Percentiles rank a stretch among this genome's conserved stretches.
Conservation (phyloP, 2,888 invertebrate species). For the Pterostichus madidus region DNA sequence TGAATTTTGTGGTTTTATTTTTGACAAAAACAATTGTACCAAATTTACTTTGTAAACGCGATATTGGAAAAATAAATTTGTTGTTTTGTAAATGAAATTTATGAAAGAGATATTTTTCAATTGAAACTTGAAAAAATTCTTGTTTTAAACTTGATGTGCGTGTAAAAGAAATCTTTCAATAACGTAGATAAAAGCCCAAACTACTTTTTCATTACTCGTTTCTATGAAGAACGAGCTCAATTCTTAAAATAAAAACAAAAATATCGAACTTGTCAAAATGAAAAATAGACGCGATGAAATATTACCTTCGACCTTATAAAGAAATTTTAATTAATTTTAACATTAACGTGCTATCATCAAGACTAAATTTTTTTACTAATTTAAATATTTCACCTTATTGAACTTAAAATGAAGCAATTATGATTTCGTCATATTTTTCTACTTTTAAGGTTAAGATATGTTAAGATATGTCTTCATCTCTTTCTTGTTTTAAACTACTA, state of each 20-base stretch:
- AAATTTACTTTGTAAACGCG: no score
- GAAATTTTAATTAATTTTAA: constrained; percentile 28
- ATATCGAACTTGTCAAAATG: constrained; percentile 9
- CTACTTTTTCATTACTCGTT: not conserved
- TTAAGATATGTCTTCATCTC: no score
- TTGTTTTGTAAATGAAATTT: no score
- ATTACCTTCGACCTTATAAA: constrained; percentile 28
- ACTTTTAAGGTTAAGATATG: not conserved
- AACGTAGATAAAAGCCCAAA: not conserved
- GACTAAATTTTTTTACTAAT: not conserved
- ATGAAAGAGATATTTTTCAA: no score
- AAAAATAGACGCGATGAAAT: constrained; percentile 9
- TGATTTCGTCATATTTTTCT: not conserved
- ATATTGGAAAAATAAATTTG: no score
- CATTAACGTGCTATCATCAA: constrained; percentile 7
- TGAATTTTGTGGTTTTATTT: no score
- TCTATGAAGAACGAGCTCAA: not conserved
- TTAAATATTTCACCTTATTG: not conserved
- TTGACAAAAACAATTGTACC: no score
- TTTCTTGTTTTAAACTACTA: no score
- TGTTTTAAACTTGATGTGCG: not conserved
- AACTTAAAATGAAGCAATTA: not conserved
- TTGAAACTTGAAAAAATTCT: no score
- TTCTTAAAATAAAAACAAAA: constrained; percentile 8
- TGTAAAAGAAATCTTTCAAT: not conserved